phyloP scores from a whole-genome alignment of 2,888 invertebrate species.

The Sinohyriopsis cumingii region DNA sequence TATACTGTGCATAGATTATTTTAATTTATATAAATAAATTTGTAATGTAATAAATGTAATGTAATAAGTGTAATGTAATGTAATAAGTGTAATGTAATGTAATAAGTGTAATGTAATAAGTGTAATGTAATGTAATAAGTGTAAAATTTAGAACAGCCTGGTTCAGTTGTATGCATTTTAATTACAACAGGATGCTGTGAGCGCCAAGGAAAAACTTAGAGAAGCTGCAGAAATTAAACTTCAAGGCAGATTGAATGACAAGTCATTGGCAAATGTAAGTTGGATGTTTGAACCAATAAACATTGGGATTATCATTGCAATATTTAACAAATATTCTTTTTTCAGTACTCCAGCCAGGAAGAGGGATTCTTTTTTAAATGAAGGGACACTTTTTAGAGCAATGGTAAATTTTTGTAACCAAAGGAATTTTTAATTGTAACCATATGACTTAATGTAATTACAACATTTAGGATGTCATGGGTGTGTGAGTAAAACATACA shows the following conservation, averaged over 20 bases:
- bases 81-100: background rate
- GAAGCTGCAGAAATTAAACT: slow-evolving; percentile 28
- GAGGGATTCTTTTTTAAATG: no score
- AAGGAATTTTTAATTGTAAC: no score
- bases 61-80: background rate
- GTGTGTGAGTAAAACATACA: no score
- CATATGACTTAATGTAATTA: no score
- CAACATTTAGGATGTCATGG: no score
- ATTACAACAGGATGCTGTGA: slow-evolving; percentile 18
- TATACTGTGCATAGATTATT: background rate
- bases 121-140: background rate
- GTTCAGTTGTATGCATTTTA: background rate
- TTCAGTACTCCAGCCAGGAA: no score
- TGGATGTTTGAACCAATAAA: background rate
- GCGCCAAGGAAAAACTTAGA: slow-evolving; percentile 18
- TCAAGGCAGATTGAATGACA: slow-evolving; percentile 22
- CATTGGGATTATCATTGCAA: no score
- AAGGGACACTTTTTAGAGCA: no score
- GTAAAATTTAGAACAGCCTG: background rate
- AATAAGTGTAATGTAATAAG: background rate
- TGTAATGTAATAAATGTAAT: background rate
- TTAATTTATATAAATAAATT: background rate
- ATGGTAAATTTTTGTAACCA: no score
- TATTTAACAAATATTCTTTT: no score
- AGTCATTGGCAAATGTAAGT: slow-evolving; percentile 13